phyloP scores from a whole-genome alignment of 2,888 invertebrate genomes.

The Caenorhabditis macrosperma region DNA sequence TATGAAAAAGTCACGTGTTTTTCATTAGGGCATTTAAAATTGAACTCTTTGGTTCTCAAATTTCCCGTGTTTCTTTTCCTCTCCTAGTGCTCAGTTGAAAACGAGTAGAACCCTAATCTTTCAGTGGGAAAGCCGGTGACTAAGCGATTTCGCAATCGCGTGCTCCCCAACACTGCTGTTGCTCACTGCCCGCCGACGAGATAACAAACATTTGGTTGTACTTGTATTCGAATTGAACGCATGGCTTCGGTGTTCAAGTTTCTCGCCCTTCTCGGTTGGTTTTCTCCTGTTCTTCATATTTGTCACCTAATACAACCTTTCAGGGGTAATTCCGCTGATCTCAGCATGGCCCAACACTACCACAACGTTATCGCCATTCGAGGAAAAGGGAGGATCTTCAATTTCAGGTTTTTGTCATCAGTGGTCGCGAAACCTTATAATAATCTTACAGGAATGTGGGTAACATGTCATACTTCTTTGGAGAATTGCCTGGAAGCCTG shows the following conservation, averaged over 20 bases:
- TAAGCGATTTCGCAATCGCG: constrained; percentile 40
- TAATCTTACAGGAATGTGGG: constrained; percentile 52
- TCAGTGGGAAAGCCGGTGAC: constrained; percentile 17
- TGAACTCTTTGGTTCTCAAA: no score
- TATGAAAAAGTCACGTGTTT: no score
- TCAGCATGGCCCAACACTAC: constrained; percentile 28
- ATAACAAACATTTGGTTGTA: constrained; percentile 37
- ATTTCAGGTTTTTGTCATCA: constrained; percentile 28
- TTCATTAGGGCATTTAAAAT: no score
- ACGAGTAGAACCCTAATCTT: neutral
- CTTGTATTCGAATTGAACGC: constrained; percentile 4
- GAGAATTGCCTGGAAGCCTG: constrained; percentile 69
- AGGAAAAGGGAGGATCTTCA: constrained; percentile 34
- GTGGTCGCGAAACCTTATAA: neutral
- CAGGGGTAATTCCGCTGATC: constrained; percentile 9
- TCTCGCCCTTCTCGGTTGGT: constrained; percentile 21
- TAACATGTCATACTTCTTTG: constrained; percentile 63
- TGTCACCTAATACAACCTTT: neutral
- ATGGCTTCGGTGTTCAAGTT: constrained; percentile 18
- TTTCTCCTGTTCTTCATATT: neutral
- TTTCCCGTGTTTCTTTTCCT: neutral
- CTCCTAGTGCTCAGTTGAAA: neutral
- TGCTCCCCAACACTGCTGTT: constrained; percentile 14
- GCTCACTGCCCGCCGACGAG: constrained; percentile 18
- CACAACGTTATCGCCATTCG: constrained; percentile 2